These are phyloP conservation scores for Poecile atricapillus DNA, from an alignment of 2,113 vertebrate genomes.

Conservation along the genomic window DNA sequence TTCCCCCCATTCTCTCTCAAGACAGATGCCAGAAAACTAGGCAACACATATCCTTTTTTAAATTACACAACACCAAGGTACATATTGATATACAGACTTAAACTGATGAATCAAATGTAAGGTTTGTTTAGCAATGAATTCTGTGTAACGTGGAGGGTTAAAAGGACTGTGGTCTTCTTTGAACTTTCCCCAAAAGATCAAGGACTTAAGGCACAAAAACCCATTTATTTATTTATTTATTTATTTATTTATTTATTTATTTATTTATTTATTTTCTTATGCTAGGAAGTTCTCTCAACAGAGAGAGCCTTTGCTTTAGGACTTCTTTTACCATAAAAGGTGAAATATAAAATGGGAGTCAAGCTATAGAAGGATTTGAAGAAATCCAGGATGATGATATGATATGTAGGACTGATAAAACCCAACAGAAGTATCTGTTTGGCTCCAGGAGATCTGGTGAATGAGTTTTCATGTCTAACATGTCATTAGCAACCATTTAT, in stretches of 20 bases:
- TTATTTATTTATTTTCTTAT: not conserved
- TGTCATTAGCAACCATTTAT: not conserved
- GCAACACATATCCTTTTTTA: not conserved
- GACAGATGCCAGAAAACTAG: not conserved
- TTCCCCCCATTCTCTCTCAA: rapidly evolving
- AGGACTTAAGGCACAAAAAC: not conserved
- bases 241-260: not conserved
- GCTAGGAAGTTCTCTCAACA: not conserved
- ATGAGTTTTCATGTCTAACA: not conserved
- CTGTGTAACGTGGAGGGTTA: not conserved
- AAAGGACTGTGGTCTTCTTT: not conserved
- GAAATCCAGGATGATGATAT: not conserved
- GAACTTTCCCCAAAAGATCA: not conserved
- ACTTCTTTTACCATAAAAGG: not conserved
- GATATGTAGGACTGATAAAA: not conserved
- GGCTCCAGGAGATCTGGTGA: not conserved
- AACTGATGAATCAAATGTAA: not conserved
- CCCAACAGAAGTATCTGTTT: not conserved
- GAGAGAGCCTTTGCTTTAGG: not conserved
- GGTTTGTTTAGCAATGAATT: not conserved
- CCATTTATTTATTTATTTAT: too few relatives aligned
- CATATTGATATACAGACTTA: not conserved
- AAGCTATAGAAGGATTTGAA: not conserved
- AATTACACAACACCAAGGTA: not conserved
- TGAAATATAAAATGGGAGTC: not conserved